These are phyloP conservation scores for Drosophila lacertosa DNA, from an alignment of 1,140 invertebrate species.

Conservation along the genomic window DNA sequence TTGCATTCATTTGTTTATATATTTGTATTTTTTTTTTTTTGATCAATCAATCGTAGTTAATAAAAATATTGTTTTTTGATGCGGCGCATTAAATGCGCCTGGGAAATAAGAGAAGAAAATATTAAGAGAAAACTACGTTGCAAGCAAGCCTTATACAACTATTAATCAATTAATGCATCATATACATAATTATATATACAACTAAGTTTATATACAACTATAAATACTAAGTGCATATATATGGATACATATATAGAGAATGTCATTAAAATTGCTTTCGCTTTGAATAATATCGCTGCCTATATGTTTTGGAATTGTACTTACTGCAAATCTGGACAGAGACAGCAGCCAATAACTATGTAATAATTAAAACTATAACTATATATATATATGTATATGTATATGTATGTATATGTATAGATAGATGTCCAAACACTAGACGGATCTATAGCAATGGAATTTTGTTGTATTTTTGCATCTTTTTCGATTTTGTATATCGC, in stretches of 20 bases:
- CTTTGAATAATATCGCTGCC: slow-evolving; percentile 31
- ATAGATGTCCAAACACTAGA: slow-evolving; percentile 19
- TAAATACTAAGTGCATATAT: background rate
- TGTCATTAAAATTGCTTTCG: slow-evolving; percentile 41
- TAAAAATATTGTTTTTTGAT: slow-evolving; percentile 18
- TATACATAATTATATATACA: slow-evolving; percentile 21
- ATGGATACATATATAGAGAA: slow-evolving; percentile 24
- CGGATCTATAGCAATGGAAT: slow-evolving; percentile 33
- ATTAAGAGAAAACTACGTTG: slow-evolving; percentile 41
- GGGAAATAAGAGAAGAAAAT: slow-evolving; percentile 16
- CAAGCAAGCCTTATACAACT: slow-evolving; percentile 56
- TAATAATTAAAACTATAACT: slow-evolving; percentile 23
- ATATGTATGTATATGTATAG: background rate
- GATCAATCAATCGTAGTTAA: slow-evolving; percentile 9
- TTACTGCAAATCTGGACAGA: slow-evolving; percentile 37
- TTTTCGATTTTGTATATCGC: slow-evolving; percentile 3
- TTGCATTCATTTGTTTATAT: slow-evolving; percentile 10
- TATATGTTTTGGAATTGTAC: slow-evolving; percentile 49
- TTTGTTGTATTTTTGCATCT: slow-evolving; percentile 18
- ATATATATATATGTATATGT: slow-evolving; percentile 12
- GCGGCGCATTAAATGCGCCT: slow-evolving; percentile 37
- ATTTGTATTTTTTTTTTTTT: slow-evolving; percentile 12
- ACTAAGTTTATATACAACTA: slow-evolving; percentile 40
- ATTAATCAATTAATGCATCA: slow-evolving; percentile 48
- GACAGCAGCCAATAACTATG: slow-evolving; percentile 36